Evolutionary conservation across 2,113 vertebrate species (phyloP).

Genomic region (Anseranas semipalmata): DNA sequence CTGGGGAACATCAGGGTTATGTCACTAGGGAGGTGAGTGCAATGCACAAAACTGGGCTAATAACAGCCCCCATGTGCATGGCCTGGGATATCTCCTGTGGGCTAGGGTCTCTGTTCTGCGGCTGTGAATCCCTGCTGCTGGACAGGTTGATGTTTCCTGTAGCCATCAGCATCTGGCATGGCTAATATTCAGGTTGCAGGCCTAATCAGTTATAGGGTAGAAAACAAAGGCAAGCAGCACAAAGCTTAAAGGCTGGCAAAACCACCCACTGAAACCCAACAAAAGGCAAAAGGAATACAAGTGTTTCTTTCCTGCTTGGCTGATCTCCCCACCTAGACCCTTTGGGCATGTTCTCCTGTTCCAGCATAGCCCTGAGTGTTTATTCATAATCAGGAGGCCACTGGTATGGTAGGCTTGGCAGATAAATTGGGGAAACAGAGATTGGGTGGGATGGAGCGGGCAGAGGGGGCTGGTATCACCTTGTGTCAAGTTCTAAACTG

Average conservation of each 20-base stretch:
- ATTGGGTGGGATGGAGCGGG: neutral
- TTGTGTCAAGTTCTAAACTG: neutral
- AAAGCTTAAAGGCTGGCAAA: neutral
- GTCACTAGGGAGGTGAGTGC: neutral
- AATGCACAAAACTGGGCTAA: neutral
- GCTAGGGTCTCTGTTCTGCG: neutral
- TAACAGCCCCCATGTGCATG: fast-evolving
- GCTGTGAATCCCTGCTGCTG: neutral
- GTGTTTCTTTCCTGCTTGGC: neutral
- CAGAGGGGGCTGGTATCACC: neutral
- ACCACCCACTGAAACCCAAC: conserved; percentile 1
- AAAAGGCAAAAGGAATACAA: neutral
- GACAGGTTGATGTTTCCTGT: neutral
- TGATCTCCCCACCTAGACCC: neutral
- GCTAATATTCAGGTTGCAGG: neutral
- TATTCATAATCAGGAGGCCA: neutral
- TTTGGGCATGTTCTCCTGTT: neutral
- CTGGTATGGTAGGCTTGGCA: neutral
- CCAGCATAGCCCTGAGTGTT: neutral
- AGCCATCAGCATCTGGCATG: neutral
- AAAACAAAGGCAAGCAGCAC: neutral
- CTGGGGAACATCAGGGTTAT: neutral
- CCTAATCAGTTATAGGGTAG: neutral
- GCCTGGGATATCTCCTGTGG: neutral
- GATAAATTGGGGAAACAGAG: neutral